Conservation (phyloP, 2,888 invertebrate genomes). For the Crepidodera aurea region DNA sequence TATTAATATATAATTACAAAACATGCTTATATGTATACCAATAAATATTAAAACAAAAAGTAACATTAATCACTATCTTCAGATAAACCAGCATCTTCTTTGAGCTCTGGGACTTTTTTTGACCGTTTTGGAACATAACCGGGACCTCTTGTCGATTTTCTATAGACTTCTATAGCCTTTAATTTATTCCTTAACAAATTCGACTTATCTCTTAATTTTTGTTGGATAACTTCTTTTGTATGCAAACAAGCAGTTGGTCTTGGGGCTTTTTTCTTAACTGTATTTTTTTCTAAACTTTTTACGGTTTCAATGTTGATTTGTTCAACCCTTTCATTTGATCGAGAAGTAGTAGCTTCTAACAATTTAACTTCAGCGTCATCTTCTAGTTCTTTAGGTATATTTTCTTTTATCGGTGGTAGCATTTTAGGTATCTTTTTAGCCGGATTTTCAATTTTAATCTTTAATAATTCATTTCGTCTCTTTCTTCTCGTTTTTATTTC, state of each 20-base stretch:
- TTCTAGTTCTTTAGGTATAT: constrained; percentile 40
- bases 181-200: constrained; percentile 73
- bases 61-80: constrained; percentile 58
- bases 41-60: too few relatives aligned
- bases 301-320: constrained; percentile 50
- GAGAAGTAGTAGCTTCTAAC: constrained; percentile 47
- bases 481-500: constrained; percentile 37
- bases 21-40: too few relatives aligned
- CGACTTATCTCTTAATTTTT: constrained; percentile 73
- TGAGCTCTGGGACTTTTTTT: constrained; percentile 61
- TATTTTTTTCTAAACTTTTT: constrained; percentile 47
- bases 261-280: constrained; percentile 33
- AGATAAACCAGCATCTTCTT: constrained; percentile 72
- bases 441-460: constrained; percentile 17
- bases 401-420: background rate
- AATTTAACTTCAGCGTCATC: constrained; percentile 51
- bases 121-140: constrained; percentile 64
- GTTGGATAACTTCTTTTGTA: constrained; percentile 73
- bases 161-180: constrained; percentile 77
- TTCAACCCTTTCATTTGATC: constrained; percentile 50
- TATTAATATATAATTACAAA: too few relatives aligned
- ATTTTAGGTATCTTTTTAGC: constrained; percentile 28
- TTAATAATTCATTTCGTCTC: constrained; percentile 31
- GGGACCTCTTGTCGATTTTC: constrained; percentile 71
- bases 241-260: constrained; percentile 41